Evolutionary conservation across 2,797 vertebrate species (phyloP).

Genomic region (Schizothorax lantsangensis): DNA sequence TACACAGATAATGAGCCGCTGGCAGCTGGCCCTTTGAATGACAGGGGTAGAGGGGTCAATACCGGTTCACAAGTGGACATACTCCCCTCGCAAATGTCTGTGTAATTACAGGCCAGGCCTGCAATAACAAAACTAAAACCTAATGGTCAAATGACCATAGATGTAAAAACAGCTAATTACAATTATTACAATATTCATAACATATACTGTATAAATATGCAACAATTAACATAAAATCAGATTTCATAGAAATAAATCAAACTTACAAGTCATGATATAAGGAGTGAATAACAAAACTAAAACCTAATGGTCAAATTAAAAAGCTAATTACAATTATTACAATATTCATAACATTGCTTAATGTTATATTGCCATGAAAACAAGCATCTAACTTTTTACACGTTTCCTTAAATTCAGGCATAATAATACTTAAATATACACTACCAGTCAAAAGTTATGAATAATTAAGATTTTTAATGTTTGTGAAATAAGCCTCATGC

Average conservation of each 20-base stretch:
- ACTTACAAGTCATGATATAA: neutral
- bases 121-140: conserved; percentile 12
- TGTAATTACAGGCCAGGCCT: conserved; percentile 51
- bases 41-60: conserved; percentile 57
- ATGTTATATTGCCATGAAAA: neutral
- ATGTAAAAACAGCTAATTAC: neutral
- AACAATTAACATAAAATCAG: neutral
- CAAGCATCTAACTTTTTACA: neutral
- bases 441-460: too few species aligned
- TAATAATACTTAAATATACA: too few species aligned
- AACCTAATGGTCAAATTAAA: neutral
- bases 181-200: neutral
- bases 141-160: neutral
- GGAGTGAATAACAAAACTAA: neutral
- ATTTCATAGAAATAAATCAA: neutral
- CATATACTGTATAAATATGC: neutral
- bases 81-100: conserved; percentile 40
- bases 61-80: conserved; percentile 53
- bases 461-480: too few species aligned
- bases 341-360: neutral
- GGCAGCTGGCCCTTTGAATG: conserved; percentile 61
- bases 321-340: too few species aligned
- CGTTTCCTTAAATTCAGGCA: neutral
- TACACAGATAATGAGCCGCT: conserved; percentile 59
- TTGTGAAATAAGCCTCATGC: too few species aligned